Percentiles rank a stretch among this genome's conserved stretches.
phyloP scores from a whole-genome alignment of 2,797 vertebrate species.

The Sarcoramphus papa region DNA sequence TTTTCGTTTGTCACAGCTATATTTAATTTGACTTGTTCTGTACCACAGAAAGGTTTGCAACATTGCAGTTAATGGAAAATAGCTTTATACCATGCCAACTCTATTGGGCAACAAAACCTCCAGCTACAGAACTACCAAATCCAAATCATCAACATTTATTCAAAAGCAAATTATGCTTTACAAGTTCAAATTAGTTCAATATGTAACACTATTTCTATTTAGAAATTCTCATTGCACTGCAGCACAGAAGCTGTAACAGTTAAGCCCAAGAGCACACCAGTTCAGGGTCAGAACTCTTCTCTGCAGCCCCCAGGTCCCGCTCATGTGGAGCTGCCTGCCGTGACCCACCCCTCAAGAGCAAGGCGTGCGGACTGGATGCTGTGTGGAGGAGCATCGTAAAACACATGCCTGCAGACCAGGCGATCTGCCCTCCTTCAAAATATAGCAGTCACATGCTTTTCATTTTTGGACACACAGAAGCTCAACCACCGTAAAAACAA shows the following conservation, averaged over 20 bases:
- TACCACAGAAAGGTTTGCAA: not conserved
- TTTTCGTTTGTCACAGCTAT: not conserved
- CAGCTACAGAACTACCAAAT: not conserved
- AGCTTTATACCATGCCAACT: not conserved
- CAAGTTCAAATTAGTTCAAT: not conserved
- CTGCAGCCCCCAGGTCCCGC: not conserved
- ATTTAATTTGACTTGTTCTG: not conserved
- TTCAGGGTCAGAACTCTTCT: too few relatives aligned
- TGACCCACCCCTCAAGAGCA: too few relatives aligned
- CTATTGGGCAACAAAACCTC: not conserved
- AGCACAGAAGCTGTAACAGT: not conserved
- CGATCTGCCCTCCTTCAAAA: not conserved
- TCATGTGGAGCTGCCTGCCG: fast-evolving
- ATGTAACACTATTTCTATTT: not conserved
- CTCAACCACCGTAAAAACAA: not conserved
- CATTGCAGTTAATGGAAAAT: not conserved
- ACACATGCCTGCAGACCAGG: not conserved
- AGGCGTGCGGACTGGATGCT: not conserved
- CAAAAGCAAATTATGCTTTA: not conserved
- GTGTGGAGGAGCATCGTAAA: fast-evolving
- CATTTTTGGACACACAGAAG: not conserved
- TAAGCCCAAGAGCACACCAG: not conserved
- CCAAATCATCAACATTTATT: not conserved
- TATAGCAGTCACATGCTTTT: fast-evolving
- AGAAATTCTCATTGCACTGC: not conserved